A percentile compares a stretch with the other conserved stretches of the same genome.
Evolutionary conservation across 92 coral and sea anemone genomes (phyloP).

Genomic region (Palythoa caribaeorum): DNA sequence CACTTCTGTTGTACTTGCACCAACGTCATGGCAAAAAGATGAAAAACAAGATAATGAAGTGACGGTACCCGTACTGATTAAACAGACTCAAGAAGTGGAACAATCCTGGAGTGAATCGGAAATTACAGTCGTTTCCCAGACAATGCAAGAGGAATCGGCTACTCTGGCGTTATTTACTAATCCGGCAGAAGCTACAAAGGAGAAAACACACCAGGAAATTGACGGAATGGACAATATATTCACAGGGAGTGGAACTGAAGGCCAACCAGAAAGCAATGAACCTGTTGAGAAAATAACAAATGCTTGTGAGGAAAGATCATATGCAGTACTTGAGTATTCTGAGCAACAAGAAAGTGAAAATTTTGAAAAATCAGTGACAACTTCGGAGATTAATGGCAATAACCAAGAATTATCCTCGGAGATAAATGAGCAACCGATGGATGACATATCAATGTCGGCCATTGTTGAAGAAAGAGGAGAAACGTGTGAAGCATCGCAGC

Average conservation of each 20-base stretch:
- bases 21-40: neutral
- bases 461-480: neutral
- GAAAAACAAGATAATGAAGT: neutral
- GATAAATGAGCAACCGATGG: neutral
- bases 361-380: neutral
- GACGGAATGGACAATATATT: neutral
- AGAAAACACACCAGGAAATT: neutral
- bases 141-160: constrained; percentile 18
- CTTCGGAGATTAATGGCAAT: neutral
- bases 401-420: neutral
- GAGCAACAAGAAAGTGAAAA: constrained; percentile 11
- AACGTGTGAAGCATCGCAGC: neutral
- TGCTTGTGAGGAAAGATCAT: neutral
- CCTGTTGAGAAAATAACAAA: neutral
- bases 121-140: constrained; percentile 14
- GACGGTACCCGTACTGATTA: neutral
- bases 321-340: neutral
- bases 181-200: neutral
- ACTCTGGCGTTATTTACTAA: neutral
- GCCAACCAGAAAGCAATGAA: neutral
- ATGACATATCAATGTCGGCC: neutral
- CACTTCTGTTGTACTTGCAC: neutral
- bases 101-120: neutral
- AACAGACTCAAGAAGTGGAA: constrained; percentile 1
- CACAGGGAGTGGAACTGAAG: neutral